phyloP scores from a whole-genome alignment of 1,140 invertebrate species.

The Reticulitermes speratus region DNA sequence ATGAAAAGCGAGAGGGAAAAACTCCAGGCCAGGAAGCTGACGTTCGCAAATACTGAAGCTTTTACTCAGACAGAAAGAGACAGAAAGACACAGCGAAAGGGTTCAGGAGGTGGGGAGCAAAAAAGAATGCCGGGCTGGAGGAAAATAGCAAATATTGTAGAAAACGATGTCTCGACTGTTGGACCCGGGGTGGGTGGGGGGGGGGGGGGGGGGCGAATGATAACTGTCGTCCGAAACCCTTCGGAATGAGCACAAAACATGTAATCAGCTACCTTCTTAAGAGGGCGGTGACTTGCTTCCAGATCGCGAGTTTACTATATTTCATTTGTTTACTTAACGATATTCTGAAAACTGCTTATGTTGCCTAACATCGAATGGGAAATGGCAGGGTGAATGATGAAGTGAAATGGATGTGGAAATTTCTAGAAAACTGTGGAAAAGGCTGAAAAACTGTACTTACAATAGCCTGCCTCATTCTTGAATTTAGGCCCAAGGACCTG shows the following conservation, averaged over 20 bases:
- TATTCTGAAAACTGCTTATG: too few species aligned
- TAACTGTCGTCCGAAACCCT: not conserved
- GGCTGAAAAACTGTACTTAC: too few species aligned
- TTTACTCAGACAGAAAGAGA: slow-evolving; percentile 12
- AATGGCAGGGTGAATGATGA: too few species aligned
- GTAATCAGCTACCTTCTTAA: too few species aligned
- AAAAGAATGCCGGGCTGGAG: not conserved
- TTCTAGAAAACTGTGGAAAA: too few species aligned
- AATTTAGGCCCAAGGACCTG: too few species aligned
- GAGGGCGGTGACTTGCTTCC: too few species aligned
- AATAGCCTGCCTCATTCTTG: too few species aligned
- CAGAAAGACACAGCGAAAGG: not conserved
- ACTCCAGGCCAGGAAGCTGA: slow-evolving; percentile 26
- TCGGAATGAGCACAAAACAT: not conserved
- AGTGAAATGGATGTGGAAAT: too few species aligned
- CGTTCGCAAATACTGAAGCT: slow-evolving; percentile 24
- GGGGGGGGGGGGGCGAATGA: not conserved
- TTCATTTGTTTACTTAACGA: too few species aligned
- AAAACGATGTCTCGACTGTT: slow-evolving; percentile 22
- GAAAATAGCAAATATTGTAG: slow-evolving; percentile 32
- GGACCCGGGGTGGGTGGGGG: not conserved
- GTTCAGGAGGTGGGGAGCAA: not conserved
- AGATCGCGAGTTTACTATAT: too few species aligned
- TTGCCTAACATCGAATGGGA: too few species aligned
- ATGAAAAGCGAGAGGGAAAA: slow-evolving; percentile 20